Percentiles rank a stretch among this genome's conserved stretches.
These are phyloP conservation scores for Lithosia quadra DNA, from an alignment of 2,888 invertebrate species.

Conservation along the genomic window DNA sequence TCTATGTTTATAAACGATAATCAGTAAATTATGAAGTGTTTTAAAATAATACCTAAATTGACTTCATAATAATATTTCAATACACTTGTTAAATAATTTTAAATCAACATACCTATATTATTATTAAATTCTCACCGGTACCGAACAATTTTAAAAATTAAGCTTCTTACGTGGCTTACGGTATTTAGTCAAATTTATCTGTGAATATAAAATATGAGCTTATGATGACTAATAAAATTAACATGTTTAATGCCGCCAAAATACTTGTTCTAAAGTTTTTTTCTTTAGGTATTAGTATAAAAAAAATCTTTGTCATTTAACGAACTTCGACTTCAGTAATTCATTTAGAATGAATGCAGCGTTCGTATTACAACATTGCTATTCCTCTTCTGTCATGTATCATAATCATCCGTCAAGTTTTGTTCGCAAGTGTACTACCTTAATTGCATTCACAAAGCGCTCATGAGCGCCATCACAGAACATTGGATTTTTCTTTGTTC, in stretches of 20 bases:
- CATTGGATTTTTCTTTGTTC: too few species aligned
- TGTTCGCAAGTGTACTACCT: not conserved
- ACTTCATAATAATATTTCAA: not conserved
- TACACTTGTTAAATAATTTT: not conserved
- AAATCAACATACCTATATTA: not conserved
- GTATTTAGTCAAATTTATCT: slow-evolving; percentile 1
- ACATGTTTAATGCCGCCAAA: not conserved
- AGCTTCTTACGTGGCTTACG: not conserved
- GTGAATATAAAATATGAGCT: slow-evolving; percentile 2
- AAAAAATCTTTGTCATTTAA: not conserved
- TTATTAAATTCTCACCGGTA: not conserved
- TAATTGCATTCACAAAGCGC: not conserved
- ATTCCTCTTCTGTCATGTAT: not conserved
- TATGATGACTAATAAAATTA: not conserved
- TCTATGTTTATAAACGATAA: not conserved
- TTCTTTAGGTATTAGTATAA: not conserved
- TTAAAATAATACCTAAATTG: not conserved
- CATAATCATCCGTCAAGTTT: not conserved
- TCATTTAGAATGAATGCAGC: not conserved
- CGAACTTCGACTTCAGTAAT: not conserved
- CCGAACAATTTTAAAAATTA: not conserved
- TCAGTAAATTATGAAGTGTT: not conserved
- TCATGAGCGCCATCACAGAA: too few species aligned
- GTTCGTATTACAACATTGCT: not conserved
- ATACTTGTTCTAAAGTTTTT: not conserved